Conservation (phyloP, 2,797 vertebrate species). For the Champsocephalus gunnari region DNA sequence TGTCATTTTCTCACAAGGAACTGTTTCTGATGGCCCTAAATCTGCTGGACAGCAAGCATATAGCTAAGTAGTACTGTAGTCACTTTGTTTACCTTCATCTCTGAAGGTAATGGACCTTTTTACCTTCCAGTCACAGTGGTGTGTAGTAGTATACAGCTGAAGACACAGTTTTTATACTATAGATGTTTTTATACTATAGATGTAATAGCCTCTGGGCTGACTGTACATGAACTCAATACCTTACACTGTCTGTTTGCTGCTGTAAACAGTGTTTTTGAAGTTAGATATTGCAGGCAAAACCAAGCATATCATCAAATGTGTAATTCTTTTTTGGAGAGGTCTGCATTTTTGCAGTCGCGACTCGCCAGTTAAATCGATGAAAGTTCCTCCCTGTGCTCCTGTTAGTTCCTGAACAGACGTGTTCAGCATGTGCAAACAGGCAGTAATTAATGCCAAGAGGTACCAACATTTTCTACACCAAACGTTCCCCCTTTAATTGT, state of each 20-base stretch:
- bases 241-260: too few relatives aligned
- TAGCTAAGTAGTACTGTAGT: constrained; percentile 1
- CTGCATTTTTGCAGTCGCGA: not conserved
- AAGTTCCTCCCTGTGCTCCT: constrained; percentile 10
- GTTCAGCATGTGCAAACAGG: not conserved
- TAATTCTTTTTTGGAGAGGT: not conserved
- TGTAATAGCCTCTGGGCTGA: too few relatives aligned
- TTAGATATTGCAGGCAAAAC: not conserved
- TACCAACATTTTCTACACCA: not conserved
- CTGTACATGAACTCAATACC: too few relatives aligned
- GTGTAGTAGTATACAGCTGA: not conserved
- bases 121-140: constrained; percentile 2
- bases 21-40: constrained; percentile 33
- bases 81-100: not conserved
- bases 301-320: not conserved
- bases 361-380: not conserved
- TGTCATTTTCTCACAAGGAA: constrained; percentile 20
- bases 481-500: not conserved
- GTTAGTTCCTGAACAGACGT: not conserved
- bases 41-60: not conserved
- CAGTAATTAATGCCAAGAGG: not conserved
- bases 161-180: not conserved
- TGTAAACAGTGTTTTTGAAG: not conserved
- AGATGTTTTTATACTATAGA: not conserved
- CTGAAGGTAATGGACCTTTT: constrained; percentile 14